phyloP scores from a whole-genome alignment of 2,113 vertebrate species.

The Lonchura striata region DNA sequence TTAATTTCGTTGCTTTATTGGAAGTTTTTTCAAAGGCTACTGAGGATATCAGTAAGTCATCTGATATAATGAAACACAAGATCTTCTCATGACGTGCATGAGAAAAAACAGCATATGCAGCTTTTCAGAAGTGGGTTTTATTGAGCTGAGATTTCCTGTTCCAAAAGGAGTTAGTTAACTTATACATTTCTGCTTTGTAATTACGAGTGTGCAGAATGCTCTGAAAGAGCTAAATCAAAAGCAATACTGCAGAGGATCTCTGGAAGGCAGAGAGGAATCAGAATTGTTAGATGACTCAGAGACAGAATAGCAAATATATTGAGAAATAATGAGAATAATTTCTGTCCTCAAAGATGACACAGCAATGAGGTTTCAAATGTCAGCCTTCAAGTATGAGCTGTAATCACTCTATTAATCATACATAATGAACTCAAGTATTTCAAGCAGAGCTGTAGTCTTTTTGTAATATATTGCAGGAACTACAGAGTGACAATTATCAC shows the following conservation, averaged over 20 bases:
- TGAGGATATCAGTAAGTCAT: background rate
- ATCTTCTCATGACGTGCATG: background rate
- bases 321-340: constrained; percentile 21
- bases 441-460: background rate
- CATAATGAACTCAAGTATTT: background rate
- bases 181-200: background rate
- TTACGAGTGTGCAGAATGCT: background rate
- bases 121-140: background rate
- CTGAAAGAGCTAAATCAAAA: background rate
- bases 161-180: background rate
- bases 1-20: background rate
- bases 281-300: background rate
- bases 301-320: background rate
- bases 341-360: constrained; percentile 6
- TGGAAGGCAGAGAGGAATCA: background rate
- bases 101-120: background rate
- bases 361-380: constrained; percentile 40
- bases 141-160: background rate
- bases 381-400: constrained; percentile 15
- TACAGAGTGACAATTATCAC: background rate
- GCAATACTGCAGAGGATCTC: background rate
- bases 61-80: background rate
- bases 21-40: background rate
- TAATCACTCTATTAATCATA: constrained; percentile 38
- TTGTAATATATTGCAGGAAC: background rate